Evolutionary conservation across 1,140 invertebrate species (phyloP).

Genomic region (Apis laboriosa): DNA sequence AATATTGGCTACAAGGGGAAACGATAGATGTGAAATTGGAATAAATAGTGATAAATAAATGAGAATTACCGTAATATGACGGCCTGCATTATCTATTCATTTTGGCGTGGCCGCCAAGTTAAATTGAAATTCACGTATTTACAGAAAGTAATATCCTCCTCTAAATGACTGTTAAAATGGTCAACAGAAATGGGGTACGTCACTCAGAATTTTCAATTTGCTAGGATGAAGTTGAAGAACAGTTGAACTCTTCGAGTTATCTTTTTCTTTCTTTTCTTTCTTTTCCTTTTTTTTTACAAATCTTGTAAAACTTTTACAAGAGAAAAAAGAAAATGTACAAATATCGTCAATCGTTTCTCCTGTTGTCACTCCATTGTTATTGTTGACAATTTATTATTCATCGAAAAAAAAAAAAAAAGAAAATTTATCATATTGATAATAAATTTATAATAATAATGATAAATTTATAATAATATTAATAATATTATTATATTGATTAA

Average conservation of each 20-base stretch:
- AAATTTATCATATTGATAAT: too few relatives aligned
- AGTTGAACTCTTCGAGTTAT: background rate
- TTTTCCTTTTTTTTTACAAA: background rate
- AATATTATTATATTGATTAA: too few relatives aligned
- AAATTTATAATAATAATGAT: too few relatives aligned
- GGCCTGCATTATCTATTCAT: slow-evolving; percentile 14
- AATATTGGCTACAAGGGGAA: background rate
- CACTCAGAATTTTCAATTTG: slow-evolving; percentile 19
- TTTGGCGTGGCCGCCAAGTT: slow-evolving; percentile 10
- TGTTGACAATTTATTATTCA: too few relatives aligned
- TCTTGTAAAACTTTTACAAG: too few relatives aligned
- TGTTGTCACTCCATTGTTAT: too few relatives aligned
- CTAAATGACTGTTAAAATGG: slow-evolving; percentile 7
- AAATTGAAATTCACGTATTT: slow-evolving; percentile 35
- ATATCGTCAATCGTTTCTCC: too few relatives aligned
- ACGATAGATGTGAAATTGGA: background rate
- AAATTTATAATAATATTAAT: too few relatives aligned
- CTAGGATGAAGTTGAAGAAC: background rate
- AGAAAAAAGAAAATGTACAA: too few relatives aligned
- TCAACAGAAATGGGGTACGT: slow-evolving; percentile 26
- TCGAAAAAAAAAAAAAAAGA: too few relatives aligned
- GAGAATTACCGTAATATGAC: background rate
- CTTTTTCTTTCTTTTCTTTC: background rate
- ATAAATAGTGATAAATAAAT: background rate
- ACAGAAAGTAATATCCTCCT: slow-evolving; percentile 34